phyloP scores from a whole-genome alignment of 2,888 invertebrate species.

The Hydropsyche betteni region DNA sequence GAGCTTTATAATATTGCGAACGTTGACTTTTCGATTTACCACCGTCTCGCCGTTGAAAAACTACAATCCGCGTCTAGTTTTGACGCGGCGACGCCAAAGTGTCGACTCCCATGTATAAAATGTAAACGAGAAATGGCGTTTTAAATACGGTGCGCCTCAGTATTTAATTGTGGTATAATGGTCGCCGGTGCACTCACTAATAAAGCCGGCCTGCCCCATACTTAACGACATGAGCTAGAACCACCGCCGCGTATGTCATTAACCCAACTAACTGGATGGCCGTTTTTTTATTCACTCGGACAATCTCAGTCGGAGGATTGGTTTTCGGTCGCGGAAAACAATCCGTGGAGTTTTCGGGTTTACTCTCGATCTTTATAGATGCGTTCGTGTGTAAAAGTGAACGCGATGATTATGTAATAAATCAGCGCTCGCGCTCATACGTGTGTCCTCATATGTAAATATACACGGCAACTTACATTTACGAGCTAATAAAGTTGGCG shows the following conservation, averaged over 20 bases:
- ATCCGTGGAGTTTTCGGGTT: no score
- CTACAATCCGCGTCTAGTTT: neutral
- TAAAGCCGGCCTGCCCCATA: slow-evolving; percentile 35
- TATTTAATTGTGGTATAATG: slow-evolving; percentile 38
- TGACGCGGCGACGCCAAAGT: slow-evolving; percentile 30
- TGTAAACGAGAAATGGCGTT: slow-evolving; percentile 29
- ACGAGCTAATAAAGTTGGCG: slow-evolving; percentile 31
- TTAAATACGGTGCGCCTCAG: slow-evolving; percentile 18
- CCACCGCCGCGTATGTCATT: slow-evolving; percentile 24
- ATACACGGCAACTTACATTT: slow-evolving; percentile 28
- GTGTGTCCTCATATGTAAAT: slow-evolving; percentile 3
- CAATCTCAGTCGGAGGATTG: no score
- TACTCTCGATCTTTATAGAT: slow-evolving; percentile 5
- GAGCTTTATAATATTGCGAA: neutral
- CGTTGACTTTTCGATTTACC: neutral
- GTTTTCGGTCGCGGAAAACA: no score
- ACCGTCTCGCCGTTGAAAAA: neutral
- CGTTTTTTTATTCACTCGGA: neutral
- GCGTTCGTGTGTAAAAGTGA: neutral
- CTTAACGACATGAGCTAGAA: slow-evolving; percentile 30
- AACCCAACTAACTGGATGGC: slow-evolving; percentile 24
- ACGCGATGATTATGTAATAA: slow-evolving; percentile 16
- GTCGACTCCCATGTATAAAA: slow-evolving; percentile 23
- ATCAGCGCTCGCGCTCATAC: neutral
- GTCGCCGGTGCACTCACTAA: slow-evolving; percentile 36